Evolutionary conservation across 2,797 vertebrate genomes (phyloP).

Genomic region (Sphaeramia orbicularis): DNA sequence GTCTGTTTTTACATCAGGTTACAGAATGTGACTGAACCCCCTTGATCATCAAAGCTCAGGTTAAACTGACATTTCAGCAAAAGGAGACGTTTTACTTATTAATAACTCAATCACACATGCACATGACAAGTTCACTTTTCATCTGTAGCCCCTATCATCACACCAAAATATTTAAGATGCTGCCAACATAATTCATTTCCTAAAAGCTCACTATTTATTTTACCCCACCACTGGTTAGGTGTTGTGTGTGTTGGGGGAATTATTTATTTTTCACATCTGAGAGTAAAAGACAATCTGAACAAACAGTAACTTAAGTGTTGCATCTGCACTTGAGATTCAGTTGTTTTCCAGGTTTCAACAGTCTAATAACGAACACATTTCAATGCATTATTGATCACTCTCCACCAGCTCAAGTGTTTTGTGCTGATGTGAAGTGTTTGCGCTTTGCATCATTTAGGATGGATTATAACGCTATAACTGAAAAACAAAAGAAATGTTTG

Average conservation of each 20-base stretch:
- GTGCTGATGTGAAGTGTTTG: constrained; percentile 25
- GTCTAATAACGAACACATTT: constrained; percentile 36
- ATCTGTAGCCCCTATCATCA: background rate
- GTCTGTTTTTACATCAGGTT: constrained; percentile 9
- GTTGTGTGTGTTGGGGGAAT: constrained; percentile 19
- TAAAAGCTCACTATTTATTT: constrained; percentile 2
- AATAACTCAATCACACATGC: background rate
- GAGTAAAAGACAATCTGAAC: constrained; percentile 30
- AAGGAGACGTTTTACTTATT: background rate
- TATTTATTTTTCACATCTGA: constrained; percentile 10
- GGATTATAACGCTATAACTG: background rate
- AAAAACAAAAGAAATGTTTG: constrained; percentile 25
- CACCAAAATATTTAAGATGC: background rate
- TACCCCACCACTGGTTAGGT: background rate
- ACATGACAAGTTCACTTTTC: background rate
- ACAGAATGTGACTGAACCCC: constrained; percentile 13
- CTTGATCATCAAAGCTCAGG: background rate
- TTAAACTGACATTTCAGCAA: constrained; percentile 1
- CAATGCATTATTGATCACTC: constrained; percentile 57
- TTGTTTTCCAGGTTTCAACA: constrained; percentile 11
- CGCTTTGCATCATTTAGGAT: constrained; percentile 37
- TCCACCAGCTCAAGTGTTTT: constrained; percentile 25
- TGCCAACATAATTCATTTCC: constrained; percentile 6
- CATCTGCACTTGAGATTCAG: background rate
- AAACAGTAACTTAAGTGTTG: constrained; percentile 18